Base-by-base conservation (phyloP, 2,888 invertebrate species). In the Andrena hattorfiana region DNA sequence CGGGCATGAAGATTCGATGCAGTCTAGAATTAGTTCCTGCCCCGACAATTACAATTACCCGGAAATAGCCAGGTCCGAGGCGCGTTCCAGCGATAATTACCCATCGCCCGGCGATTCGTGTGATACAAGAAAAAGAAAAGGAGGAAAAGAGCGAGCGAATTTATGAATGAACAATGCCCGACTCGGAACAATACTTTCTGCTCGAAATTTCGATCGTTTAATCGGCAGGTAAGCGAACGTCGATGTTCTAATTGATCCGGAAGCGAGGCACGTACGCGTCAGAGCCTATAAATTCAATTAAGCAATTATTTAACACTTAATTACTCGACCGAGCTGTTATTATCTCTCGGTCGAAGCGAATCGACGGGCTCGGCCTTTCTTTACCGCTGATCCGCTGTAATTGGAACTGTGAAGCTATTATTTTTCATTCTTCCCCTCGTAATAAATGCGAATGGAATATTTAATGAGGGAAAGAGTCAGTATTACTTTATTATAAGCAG, bases 221-320 rank as follows among this genome's bases (percentile, higher is more conserved):
- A 48, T 56, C 48, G 48, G 1, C 20, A 30, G 54, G 63, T 63
- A 28, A 54, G 13, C 63, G 54, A 69, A 42, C 20, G 26, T 30
- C 16, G 16, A 51, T 20, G 49, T 66, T 7, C 62, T 74, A 68
- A 74, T 74, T 63, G 78, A 74, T 63, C 54, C 42, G 54, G 67
- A 68, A 78, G 67, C 26, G 30, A 51, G 62, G 48, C 28, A 48
- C 67, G 42, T 51, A 78, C 62, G 77, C 74, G 67, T 54, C 77
- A 26, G 67, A 68, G 74, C 49, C 30, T 48, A 62, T 30, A 74
- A 56, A 68, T 68, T 68, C 74, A 74, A 74, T 78, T 68, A 74
- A 74, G 63, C 54, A 78, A 74, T 78, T 68, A 74, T 68, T 68
- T 74, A 74, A 74, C 67, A 49, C 48, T 68, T 78, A 78, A 78